Conservation (phyloP, 2,797 vertebrate species). For the Lepilemur ruficaudatus region DNA sequence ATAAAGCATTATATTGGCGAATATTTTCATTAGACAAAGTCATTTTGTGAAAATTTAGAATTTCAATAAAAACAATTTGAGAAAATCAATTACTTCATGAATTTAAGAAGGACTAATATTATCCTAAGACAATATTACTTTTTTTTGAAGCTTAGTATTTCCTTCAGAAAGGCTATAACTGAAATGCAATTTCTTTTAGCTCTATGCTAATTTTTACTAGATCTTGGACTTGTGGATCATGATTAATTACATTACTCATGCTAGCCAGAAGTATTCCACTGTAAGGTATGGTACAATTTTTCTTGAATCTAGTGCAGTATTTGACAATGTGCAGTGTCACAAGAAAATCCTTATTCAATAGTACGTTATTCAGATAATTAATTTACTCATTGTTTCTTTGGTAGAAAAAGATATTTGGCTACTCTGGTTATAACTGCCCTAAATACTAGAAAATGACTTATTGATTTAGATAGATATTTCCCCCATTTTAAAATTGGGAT, state of each 20-base stretch:
- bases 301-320: background rate
- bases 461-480: background rate
- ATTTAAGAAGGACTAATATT: conserved; percentile 28
- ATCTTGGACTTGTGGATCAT: background rate
- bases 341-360: background rate
- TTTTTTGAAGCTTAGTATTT: conserved; percentile 25
- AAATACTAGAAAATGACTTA: background rate
- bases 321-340: background rate
- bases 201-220: background rate
- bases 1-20: conserved; percentile 51
- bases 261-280: background rate
- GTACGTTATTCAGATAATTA: background rate
- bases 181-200: conserved; percentile 27
- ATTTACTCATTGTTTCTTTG: conserved; percentile 30
- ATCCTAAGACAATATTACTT: background rate
- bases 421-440: background rate
- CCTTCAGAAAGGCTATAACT: background rate
- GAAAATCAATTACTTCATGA: conserved; percentile 22
- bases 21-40: conserved; percentile 60
- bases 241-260: background rate
- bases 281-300: background rate
- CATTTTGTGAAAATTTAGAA: conserved; percentile 47
- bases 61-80: conserved; percentile 60
- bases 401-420: background rate
- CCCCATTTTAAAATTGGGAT: background rate